Evolutionary conservation across 2,113 vertebrate species (phyloP).

Genomic region (Alces alces): DNA sequence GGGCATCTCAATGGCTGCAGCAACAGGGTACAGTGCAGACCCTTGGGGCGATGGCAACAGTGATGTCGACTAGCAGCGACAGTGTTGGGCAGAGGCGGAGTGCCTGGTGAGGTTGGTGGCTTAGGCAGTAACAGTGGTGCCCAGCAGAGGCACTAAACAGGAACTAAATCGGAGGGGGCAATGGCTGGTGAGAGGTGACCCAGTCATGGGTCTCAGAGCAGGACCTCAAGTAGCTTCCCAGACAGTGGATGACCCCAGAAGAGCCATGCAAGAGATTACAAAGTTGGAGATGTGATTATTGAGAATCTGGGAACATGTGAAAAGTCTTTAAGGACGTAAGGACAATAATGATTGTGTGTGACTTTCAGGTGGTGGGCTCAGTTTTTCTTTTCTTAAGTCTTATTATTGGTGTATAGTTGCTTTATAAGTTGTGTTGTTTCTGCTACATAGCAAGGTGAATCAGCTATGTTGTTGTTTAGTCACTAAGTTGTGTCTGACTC

Average conservation of each 20-base stretch:
- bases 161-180: background rate
- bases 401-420: background rate
- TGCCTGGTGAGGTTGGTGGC: background rate
- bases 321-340: background rate
- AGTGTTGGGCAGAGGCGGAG: background rate
- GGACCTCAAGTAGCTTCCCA: background rate
- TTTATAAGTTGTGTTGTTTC: background rate
- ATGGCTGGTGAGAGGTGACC: background rate
- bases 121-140: too few relatives aligned
- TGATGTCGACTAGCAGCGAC: background rate
- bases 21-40: background rate
- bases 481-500: background rate
- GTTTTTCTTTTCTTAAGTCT: background rate
- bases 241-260: background rate
- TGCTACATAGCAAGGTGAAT: background rate
- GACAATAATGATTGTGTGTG: background rate
- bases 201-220: background rate
- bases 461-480: background rate
- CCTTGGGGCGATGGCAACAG: background rate
- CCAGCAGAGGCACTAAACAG: background rate
- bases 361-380: background rate
- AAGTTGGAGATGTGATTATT: background rate
- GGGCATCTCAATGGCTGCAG: background rate
- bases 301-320: background rate
- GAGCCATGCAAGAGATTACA: background rate